These are phyloP conservation scores for Spermophilus dauricus DNA, from an alignment of 2,113 vertebrate species.

Conservation along the genomic window DNA sequence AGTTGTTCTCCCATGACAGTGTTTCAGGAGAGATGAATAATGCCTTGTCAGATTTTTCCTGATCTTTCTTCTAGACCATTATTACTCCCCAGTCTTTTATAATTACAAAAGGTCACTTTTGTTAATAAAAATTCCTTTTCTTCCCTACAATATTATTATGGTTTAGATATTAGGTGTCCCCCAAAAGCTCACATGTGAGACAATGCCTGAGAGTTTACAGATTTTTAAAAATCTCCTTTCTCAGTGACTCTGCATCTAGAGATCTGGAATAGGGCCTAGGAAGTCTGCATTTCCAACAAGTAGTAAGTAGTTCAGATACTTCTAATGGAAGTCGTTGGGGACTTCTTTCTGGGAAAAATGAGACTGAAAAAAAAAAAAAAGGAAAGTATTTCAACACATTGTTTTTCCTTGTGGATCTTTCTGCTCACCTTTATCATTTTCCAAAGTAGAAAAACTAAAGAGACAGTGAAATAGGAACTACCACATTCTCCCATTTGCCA, in stretches of 20 bases:
- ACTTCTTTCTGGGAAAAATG: not conserved
- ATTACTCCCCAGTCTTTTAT: not conserved
- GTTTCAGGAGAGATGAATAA: not conserved
- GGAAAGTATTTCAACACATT: not conserved
- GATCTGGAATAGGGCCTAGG: not conserved
- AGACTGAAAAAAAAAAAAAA: not conserved
- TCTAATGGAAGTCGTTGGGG: not conserved
- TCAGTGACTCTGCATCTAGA: not conserved
- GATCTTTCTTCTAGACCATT: not conserved
- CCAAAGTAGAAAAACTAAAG: not conserved
- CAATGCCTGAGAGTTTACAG: not conserved
- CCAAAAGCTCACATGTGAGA: too few relatives aligned
- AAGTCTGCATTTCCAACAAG: not conserved
- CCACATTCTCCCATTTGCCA: too few relatives aligned
- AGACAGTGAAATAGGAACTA: not conserved
- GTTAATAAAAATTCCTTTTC: not conserved
- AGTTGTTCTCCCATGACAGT: accelerated
- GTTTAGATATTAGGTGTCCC: too few relatives aligned
- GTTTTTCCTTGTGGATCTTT: not conserved
- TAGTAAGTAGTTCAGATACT: not conserved
- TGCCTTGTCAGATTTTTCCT: not conserved
- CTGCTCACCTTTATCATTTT: not conserved
- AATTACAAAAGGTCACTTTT: not conserved
- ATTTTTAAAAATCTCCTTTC: not conserved
- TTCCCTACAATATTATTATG: not conserved